phyloP scores from a whole-genome alignment of 2,113 vertebrate species.

The Thinocorus orbignyianus region DNA sequence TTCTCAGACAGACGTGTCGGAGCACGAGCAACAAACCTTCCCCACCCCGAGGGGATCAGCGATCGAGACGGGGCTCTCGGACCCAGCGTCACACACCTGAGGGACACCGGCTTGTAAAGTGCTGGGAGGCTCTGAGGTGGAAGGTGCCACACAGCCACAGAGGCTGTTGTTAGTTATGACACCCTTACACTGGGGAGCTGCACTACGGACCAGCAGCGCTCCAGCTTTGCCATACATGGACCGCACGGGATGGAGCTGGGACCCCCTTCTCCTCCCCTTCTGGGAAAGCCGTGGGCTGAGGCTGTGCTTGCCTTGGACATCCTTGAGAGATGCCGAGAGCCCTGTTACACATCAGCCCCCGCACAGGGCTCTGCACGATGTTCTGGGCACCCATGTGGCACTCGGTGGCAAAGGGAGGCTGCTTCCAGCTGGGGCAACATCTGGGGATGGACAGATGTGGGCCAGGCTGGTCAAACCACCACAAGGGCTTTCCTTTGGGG shows the following conservation, averaged over 20 bases:
- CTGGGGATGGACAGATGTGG: neutral
- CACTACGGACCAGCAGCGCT: neutral
- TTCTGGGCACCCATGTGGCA: neutral
- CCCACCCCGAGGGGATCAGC: neutral
- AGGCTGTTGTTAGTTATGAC: conserved; percentile 41
- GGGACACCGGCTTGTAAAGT: neutral
- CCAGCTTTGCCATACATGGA: conserved; percentile 23
- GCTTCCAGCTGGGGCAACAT: neutral
- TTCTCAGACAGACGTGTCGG: neutral
- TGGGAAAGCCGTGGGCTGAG: neutral
- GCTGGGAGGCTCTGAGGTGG: neutral
- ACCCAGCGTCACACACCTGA: neutral
- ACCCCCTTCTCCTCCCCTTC: neutral
- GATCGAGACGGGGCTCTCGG: neutral
- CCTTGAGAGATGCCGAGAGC: neutral
- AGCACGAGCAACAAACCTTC: conserved; percentile 7
- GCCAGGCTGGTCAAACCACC: neutral
- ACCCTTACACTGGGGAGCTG: neutral
- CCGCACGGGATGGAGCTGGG: neutral
- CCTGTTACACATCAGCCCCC: neutral
- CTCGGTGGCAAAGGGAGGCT: neutral
- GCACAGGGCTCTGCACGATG: neutral
- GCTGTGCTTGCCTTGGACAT: neutral
- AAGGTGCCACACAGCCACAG: neutral
- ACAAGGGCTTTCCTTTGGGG: neutral